Evolutionary conservation across 2,797 vertebrate species (phyloP).

Genomic region (Gallirallus australis): DNA sequence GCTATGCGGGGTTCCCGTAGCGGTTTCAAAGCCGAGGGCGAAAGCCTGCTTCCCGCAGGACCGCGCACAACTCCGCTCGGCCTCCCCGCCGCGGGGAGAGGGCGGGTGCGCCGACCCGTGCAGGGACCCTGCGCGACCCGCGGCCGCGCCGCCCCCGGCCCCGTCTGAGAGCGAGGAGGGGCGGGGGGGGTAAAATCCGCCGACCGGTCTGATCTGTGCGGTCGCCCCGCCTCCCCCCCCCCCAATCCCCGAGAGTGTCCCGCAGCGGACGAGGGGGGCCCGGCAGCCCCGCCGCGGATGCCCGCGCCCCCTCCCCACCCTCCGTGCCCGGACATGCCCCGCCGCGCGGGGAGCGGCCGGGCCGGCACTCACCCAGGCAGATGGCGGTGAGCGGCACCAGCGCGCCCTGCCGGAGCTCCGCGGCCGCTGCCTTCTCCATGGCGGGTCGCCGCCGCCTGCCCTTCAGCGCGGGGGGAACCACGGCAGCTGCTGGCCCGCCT

Average conservation of each 20-base stretch:
- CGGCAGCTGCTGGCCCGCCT: conserved; percentile 20
- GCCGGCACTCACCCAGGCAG: conserved; percentile 75
- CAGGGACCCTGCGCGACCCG: not conserved
- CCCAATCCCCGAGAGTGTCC: not conserved
- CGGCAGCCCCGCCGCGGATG: not conserved
- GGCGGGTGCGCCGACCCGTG: not conserved
- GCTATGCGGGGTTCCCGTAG: not conserved
- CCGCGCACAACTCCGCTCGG: not conserved
- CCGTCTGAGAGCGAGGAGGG: too few species aligned
- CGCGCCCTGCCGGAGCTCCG: conserved; percentile 63
- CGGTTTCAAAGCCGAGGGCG: not conserved
- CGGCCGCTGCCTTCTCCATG: conserved; percentile 69
- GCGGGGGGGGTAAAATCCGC: too few species aligned
- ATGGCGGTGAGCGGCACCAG: conserved; percentile 76
- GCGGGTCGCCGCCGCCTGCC: conserved; percentile 45
- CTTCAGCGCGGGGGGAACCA: not conserved
- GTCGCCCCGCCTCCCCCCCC: not conserved
- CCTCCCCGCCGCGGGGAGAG: not conserved
- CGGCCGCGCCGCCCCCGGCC: not conserved
- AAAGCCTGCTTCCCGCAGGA: not conserved
- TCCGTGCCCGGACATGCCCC: not conserved
- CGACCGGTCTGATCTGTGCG: rapidly evolving
- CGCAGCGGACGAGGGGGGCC: not conserved
- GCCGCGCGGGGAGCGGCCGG: not conserved
- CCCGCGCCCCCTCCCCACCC: not conserved